Evolutionary conservation across 2,797 vertebrate species (phyloP), one percentile per base, ranked within the genome.

Genomic region (Eleutherodactylus coqui): DNA sequence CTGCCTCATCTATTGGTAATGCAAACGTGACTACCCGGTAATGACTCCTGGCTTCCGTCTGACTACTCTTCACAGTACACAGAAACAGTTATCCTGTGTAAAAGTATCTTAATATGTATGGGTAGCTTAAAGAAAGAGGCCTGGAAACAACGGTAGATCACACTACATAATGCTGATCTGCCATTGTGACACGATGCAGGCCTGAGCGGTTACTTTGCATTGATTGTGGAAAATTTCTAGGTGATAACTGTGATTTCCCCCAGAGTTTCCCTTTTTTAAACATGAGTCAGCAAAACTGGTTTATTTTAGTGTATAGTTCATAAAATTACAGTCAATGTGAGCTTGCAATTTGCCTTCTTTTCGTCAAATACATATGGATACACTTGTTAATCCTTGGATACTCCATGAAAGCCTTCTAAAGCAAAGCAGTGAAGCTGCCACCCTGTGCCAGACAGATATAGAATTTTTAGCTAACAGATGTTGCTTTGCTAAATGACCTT

Each of bases 401-500:
- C 67, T 29, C 77, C 41, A 29, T 34, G 27, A 34, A 75, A 62
- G 53, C 43, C 55, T 29, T 79, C 43, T 75, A 29, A 14, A 51
- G 45, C 0, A 49, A 67, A 27, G 70, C 70, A 81, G 55, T 41
- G 34, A 75, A 60, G 41, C 41, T 80, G 85, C 69, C 70, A 81
- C 41, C 27, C 43, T 64, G 69, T 38, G 73, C 58, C 32, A 51
- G 13, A 47, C 16, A 64, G 43, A 75, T 45, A 73, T 36, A 32
- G 75, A 72, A 16, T 85, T 60, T 73, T 45, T n/a, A 79, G 43
- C 53, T 73, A 85, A 60, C 84, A 85, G 77, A 79, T 80, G 84
- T 75, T 80, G 53, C 77, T 60, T 62, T 80, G 53, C 78, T 75
- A 81, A 80, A 83, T 83, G 83, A 86, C 85, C 85, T 86, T 86